Evolutionary conservation across 2,113 vertebrate genomes (phyloP), one percentile per base, ranked within the genome.

Genomic region (Catagonus wagneri): DNA sequence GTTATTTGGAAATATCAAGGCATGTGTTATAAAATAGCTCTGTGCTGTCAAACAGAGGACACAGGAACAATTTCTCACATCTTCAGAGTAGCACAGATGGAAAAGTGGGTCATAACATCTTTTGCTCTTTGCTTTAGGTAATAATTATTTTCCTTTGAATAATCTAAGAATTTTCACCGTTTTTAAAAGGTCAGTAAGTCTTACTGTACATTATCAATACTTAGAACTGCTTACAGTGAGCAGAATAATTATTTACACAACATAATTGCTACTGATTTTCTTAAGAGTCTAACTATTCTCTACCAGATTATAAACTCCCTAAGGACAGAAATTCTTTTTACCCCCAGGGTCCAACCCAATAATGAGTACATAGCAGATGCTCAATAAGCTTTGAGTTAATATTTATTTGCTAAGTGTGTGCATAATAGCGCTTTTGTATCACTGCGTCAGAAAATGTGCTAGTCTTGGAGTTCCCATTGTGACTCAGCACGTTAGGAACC

Each of bases 1-100:
- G 60, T 23, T 13, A 34, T 80, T 80, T 74, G 20, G 85, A 95
- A 91, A 81, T 85, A 85, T 19, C 25, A 78, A 92, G 74, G 68
- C 74, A 68, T 23, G 5, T 32, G 23, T 17, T 58, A 17, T 52
- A 56, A 83, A 79, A 94, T 0, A 78, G 25, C 29, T 25, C 68
- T 80, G 4, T 75, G 27, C 83, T 29, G 29, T 65, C 54, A 93
- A 89, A 61, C 29, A 50, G 81, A 80, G 63, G n/a, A 50, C 25
- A 89, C 4, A 27, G 52, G 20, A 87, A 75, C 23, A 27, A 79
- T 17, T 50, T 72, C 65, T 80, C 52, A 68, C 83, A 19, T 92
- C 63, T 83, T n/a, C n/a, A 25, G 81, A 58, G 34, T 58, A 72
- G 29, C 32, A 36, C 4, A 83, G 39, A 72, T 71, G 1, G 39